A percentile compares a stretch with the other conserved stretches of the same genome.
phyloP scores from a whole-genome alignment of 2,888 invertebrate genomes.

The Dynastes hyllus region DNA sequence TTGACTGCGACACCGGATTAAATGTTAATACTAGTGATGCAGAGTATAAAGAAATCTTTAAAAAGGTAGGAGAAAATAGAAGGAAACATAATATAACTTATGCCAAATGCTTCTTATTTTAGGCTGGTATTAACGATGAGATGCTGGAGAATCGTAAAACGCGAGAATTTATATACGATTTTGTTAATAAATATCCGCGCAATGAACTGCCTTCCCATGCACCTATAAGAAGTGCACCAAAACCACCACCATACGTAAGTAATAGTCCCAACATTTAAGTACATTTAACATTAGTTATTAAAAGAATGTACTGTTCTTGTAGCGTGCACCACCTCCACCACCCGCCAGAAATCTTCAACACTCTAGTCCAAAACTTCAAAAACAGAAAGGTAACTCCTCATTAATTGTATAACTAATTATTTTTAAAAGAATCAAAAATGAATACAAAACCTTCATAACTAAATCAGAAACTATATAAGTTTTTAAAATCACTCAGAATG shows the following conservation, averaged over 20 bases:
- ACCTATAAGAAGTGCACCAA: conserved; percentile 38
- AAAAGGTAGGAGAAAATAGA: conserved; percentile 22
- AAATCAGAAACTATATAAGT: neutral
- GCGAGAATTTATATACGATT: conserved; percentile 35
- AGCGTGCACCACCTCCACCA: conserved; percentile 28
- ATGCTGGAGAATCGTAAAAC: conserved; percentile 34
- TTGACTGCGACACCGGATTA: conserved; percentile 21
- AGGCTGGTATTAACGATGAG: conserved; percentile 48
- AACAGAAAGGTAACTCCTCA: neutral
- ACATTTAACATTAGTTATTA: neutral
- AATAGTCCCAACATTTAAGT: neutral
- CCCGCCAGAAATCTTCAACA: neutral
- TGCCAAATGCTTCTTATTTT: conserved; percentile 11
- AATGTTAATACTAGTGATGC: conserved; percentile 72
- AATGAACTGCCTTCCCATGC: conserved; percentile 2
- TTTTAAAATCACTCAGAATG: neutral
- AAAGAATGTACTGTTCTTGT: neutral
- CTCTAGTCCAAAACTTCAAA: neutral
- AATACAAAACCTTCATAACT: neutral
- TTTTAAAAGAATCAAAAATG: neutral
- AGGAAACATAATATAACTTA: neutral
- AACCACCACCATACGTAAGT: conserved; percentile 31
- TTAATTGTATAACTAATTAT: neutral
- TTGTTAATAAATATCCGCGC: conserved; percentile 21
- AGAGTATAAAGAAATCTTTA: conserved; percentile 70